Base-by-base conservation (phyloP, 2,797 vertebrate genomes). In the Enteromius trimaculatus region DNA sequence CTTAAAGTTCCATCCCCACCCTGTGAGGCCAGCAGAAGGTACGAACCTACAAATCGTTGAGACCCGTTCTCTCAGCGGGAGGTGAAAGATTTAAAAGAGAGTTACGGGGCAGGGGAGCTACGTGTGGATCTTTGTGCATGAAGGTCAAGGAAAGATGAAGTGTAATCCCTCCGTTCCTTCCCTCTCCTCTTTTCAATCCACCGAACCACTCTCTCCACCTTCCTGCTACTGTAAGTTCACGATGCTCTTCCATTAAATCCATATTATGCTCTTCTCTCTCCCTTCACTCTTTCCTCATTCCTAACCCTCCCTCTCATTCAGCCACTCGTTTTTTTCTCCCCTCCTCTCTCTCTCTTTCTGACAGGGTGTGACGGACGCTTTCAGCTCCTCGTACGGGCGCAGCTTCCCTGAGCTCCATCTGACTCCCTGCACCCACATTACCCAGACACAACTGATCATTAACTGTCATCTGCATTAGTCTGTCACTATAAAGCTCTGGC, bases 201-300 rank as follows among this genome's bases (percentile, higher is more conserved):
- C 6, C 6, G 21, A 77, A 16, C n/a, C 49, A 11, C 29, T 80
- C 80, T 81, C 78, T 88, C 88, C 81, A 82, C 77, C 74, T 85
- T 80, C 87, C 81, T 86, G 72, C 84, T 86, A 78, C 81, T 83
- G 85, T 88, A 88, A 88, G 86, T 93, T 93, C 90, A 93, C 87
- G 86, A 93, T 91, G 86, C 84, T 84, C 87, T 47, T 55, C 93
- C 91, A 94, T 94, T 93, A 94, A 94, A 93, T 92, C 88, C 91
- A 93, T 92, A 94, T 94, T 93, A 94, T 81, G 85, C 89, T 87
- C 81, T 87, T 80, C 82, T 81, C 31, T 85, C 58, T 68, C 69
- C 60, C 39, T 79, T 37, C 16, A 68, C 77, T 76, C 47, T 34
- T 68, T 86, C 44, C 47, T 76, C 55, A 68, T 77, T 62, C 58